Evolutionary conservation across 2,113 vertebrate genomes (phyloP).

Genomic region (Paralichthys olivaceus): DNA sequence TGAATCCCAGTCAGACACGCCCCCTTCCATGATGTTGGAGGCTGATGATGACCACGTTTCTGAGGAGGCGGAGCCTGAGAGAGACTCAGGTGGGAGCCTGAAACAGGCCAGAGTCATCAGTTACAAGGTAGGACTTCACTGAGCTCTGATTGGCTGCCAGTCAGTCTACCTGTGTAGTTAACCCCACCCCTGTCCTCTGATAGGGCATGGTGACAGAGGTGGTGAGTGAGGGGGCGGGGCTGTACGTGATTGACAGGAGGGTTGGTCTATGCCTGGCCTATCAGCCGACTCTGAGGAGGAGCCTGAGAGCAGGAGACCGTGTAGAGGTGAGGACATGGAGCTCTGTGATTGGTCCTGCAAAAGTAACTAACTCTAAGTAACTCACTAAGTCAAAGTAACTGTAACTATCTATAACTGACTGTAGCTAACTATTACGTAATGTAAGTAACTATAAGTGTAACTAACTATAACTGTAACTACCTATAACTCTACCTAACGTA

Average conservation of each 20-base stretch:
- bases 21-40: background rate
- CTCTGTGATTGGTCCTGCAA: slow-evolving; percentile 2
- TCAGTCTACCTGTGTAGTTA: slow-evolving; percentile 4
- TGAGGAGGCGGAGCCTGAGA: slow-evolving; percentile 42
- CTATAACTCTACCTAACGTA: background rate
- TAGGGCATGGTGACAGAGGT: slow-evolving; percentile 87
- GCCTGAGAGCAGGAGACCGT: slow-evolving; percentile 81
- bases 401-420: too few relatives aligned
- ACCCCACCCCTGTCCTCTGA: slow-evolving; percentile 45
- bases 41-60: background rate
- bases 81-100: slow-evolving; percentile 33
- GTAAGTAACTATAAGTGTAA: background rate
- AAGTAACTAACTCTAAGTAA: background rate
- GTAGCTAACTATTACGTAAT: background rate
- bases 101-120: slow-evolving; percentile 83
- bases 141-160: slow-evolving; percentile 13
- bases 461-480: too few relatives aligned
- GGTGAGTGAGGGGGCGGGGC: slow-evolving; percentile 84
- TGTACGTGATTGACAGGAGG: slow-evolving; percentile 87
- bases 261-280: slow-evolving; percentile 89
- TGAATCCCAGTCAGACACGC: background rate
- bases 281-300: slow-evolving; percentile 81
- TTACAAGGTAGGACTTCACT: slow-evolving; percentile 81
- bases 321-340: slow-evolving; percentile 81
- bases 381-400: too few relatives aligned